Percentiles rank a stretch among this genome's conserved stretches.
phyloP scores from a whole-genome alignment of 2,888 invertebrate genomes.

The Leucoma salicis region DNA sequence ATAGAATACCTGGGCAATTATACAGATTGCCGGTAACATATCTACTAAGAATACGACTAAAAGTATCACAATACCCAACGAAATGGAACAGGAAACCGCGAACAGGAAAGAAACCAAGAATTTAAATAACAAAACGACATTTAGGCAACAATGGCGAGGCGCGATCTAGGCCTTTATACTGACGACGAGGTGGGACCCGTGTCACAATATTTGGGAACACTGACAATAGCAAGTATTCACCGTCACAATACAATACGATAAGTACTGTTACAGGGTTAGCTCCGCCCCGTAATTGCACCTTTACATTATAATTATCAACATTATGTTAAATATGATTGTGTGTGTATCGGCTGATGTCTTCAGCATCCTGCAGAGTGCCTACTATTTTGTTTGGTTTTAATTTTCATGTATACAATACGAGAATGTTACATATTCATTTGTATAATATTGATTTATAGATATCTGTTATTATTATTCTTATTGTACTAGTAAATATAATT shows the following conservation, averaged over 20 bases:
- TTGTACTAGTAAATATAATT: not conserved
- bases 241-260: slow-evolving; percentile 22
- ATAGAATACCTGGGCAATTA: too few species aligned
- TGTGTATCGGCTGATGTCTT: slow-evolving; percentile 8
- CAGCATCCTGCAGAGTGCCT: slow-evolving; percentile 13
- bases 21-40: too few species aligned
- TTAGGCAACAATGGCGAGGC: slow-evolving; percentile 22
- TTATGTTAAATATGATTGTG: slow-evolving; percentile 9
- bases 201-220: slow-evolving; percentile 56
- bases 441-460: not conserved
- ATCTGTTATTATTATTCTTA: not conserved
- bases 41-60: not conserved
- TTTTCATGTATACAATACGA: slow-evolving; percentile 2
- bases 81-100: slow-evolving; percentile 11
- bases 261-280: slow-evolving; percentile 13
- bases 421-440: not conserved
- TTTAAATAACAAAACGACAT: slow-evolving; percentile 34
- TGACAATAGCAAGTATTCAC: slow-evolving; percentile 11
- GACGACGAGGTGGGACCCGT: slow-evolving; percentile 30
- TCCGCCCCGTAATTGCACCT: slow-evolving; percentile 20
- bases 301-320: slow-evolving; percentile 22
- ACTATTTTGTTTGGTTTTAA: not conserved
- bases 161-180: slow-evolving; percentile 24
- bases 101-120: slow-evolving; percentile 6
- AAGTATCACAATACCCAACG: not conserved